Evolutionary conservation across 1,140 invertebrate genomes (phyloP).

Genomic region (Hyles euphorbiae): DNA sequence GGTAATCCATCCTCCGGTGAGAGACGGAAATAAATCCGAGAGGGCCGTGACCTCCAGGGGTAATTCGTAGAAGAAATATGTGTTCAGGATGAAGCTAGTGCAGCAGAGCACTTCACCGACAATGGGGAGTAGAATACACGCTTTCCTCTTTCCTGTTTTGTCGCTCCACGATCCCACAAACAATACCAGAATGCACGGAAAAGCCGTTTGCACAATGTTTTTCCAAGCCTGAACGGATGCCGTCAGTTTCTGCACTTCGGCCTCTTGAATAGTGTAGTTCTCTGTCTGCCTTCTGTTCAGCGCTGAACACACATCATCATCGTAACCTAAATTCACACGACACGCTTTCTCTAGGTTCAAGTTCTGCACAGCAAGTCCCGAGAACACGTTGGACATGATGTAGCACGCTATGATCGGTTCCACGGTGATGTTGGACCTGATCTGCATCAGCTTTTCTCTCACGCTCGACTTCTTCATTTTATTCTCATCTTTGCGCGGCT

Average conservation of each 20-base stretch:
- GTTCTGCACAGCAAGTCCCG: conserved; percentile 76
- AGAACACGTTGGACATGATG: conserved; percentile 77
- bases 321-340: conserved; percentile 76
- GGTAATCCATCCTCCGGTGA: conserved; percentile 89
- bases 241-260: conserved; percentile 76
- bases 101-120: conserved; percentile 70
- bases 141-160: conserved; percentile 74
- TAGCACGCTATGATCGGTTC: conserved; percentile 78
- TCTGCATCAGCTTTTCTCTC: conserved; percentile 55
- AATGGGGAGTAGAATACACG: conserved; percentile 75
- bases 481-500: conserved; percentile 37
- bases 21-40: conserved; percentile 79
- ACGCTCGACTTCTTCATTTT: conserved; percentile 46
- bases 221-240: conserved; percentile 76
- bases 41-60: conserved; percentile 60
- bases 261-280: conserved; percentile 69
- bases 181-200: conserved; percentile 75
- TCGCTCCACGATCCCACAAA: conserved; percentile 79
- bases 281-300: conserved; percentile 70
- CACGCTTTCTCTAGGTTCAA: conserved; percentile 80
- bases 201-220: conserved; percentile 49
- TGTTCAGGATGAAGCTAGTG: conserved; percentile 70
- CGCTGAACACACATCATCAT: conserved; percentile 75
- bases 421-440: conserved; percentile 73
- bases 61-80: conserved; percentile 70